Evolutionary conservation across 2,888 invertebrate species (phyloP).

Genomic region (Rhamnusium bicolor): DNA sequence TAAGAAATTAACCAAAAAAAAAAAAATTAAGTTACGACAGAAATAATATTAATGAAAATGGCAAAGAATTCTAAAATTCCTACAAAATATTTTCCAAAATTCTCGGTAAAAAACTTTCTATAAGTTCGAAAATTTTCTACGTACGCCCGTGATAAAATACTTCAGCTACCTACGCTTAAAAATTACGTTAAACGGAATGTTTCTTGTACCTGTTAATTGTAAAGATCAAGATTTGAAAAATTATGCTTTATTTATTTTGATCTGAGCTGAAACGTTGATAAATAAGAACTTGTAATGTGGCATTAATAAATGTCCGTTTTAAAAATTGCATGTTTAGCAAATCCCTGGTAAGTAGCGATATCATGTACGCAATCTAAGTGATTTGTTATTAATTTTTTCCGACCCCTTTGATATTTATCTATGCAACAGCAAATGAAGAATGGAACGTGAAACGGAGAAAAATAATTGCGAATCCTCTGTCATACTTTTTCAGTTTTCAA

Average conservation of each 20-base stretch:
- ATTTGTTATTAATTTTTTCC: slow-evolving; percentile 14
- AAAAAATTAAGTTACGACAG: too few species aligned
- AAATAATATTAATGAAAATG: too few species aligned
- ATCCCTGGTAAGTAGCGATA: slow-evolving; percentile 3
- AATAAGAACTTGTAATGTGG: slow-evolving; percentile 2
- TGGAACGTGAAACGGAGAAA: neutral
- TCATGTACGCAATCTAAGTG: neutral
- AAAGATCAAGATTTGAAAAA: neutral
- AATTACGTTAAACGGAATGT: neutral
- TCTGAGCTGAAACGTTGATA: slow-evolving; percentile 7
- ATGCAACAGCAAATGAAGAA: neutral
- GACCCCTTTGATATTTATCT: neutral
- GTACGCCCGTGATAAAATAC: neutral
- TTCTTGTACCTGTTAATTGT: neutral
- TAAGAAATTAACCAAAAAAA: too few species aligned
- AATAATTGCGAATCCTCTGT: neutral
- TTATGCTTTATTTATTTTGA: slow-evolving; percentile 1
- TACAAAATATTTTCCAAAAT: too few species aligned
- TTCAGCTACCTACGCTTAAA: neutral
- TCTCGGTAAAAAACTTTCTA: too few species aligned
- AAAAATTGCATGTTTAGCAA: slow-evolving; percentile 11
- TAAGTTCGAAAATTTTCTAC: neutral
- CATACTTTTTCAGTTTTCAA: neutral
- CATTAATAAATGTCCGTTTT: slow-evolving; percentile 26
- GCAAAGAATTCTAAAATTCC: too few species aligned